A percentile compares a stretch with the other conserved stretches of the same genome.
Conservation (phyloP, 2,888 invertebrate genomes). For the Morpho deidamia region DNA sequence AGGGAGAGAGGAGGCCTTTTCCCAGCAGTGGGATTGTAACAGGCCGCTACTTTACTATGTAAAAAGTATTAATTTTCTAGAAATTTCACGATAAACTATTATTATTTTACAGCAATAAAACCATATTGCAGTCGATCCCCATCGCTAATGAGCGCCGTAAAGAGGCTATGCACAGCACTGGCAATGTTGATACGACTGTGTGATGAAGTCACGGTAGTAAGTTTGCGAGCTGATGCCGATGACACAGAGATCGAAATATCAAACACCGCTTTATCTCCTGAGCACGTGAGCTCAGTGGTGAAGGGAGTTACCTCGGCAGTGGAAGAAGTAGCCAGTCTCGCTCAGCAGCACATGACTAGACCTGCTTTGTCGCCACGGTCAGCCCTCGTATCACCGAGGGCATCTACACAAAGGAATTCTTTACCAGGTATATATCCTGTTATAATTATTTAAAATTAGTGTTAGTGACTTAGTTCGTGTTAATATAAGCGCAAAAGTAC, state of each 20-base stretch:
- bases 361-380: slow-evolving; percentile 67
- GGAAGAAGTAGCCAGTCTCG: slow-evolving; percentile 81
- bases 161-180: slow-evolving; percentile 90
- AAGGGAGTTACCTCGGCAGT: slow-evolving; percentile 62
- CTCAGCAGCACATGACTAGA: slow-evolving; percentile 88
- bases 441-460: too few species aligned
- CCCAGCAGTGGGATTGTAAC: too few species aligned
- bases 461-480: too few species aligned
- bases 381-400: slow-evolving; percentile 62
- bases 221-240: slow-evolving; percentile 78
- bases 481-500: too few species aligned
- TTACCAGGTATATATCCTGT: slow-evolving; percentile 55
- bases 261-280: slow-evolving; percentile 55
- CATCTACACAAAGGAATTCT: slow-evolving; percentile 73
- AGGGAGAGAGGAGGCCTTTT: too few species aligned
- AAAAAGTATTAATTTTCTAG: too few species aligned
- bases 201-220: slow-evolving; percentile 90
- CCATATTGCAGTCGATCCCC: slow-evolving; percentile 79
- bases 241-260: slow-evolving; percentile 56
- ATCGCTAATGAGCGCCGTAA: slow-evolving; percentile 86
- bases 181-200: slow-evolving; percentile 93
- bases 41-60: too few species aligned
- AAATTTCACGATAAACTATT: neutral
- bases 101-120: slow-evolving; percentile 63
- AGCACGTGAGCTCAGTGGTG: slow-evolving; percentile 62